These are phyloP conservation scores for Coracopsis vasa DNA, from an alignment of 2,113 vertebrate genomes.

Conservation along the genomic window DNA sequence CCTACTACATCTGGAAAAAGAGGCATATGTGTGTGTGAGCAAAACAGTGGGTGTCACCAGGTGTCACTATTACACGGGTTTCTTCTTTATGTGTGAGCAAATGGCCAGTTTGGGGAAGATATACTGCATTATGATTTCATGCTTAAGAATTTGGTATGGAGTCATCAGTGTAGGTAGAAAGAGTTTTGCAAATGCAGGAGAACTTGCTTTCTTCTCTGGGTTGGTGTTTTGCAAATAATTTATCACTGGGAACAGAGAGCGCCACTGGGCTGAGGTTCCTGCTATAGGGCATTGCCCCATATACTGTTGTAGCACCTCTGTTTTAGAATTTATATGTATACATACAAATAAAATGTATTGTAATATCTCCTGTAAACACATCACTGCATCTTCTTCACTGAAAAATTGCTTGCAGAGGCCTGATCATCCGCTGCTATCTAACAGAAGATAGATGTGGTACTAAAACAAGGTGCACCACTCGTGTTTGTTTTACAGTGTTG, in stretches of 20 bases:
- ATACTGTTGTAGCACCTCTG: background rate
- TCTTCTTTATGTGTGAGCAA: constrained; percentile 17
- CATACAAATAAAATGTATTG: background rate
- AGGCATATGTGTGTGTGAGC: background rate
- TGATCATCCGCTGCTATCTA: background rate
- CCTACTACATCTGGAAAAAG: background rate
- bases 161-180: background rate
- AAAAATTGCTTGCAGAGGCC: background rate
- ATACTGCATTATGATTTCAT: background rate
- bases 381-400: background rate
- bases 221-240: background rate
- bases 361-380: background rate
- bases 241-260: background rate
- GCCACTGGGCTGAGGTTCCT: background rate
- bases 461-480: background rate
- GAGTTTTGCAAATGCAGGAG: background rate
- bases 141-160: background rate
- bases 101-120: background rate
- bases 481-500: background rate
- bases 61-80: constrained; percentile 42
- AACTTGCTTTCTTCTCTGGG: background rate
- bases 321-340: background rate
- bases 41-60: constrained; percentile 50
- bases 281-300: background rate
- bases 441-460: background rate